These are phyloP conservation scores for Dryobotodes eremita DNA, from an alignment of 2,888 invertebrate species.

Conservation along the genomic window DNA sequence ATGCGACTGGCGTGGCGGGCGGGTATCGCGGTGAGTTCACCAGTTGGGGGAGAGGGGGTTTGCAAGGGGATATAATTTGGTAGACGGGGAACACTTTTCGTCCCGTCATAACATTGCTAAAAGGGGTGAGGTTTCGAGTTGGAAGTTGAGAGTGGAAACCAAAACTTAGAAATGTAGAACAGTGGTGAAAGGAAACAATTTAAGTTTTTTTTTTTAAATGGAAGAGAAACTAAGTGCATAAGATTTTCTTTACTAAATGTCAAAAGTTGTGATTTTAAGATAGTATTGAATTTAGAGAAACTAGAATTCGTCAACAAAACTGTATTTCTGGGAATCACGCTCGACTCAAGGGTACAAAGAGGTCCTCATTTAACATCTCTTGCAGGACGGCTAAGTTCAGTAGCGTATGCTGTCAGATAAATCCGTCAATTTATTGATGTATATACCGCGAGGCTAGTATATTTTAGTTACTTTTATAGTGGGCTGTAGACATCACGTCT, in stretches of 20 bases:
- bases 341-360: too few relatives aligned
- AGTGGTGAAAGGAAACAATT: not conserved
- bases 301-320: not conserved
- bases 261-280: not conserved
- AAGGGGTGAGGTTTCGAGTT: not conserved
- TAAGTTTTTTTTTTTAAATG: too few relatives aligned
- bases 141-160: not conserved
- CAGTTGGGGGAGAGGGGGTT: not conserved
- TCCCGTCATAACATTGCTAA: conserved; percentile 5
- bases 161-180: not conserved
- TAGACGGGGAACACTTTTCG: not conserved
- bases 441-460: too few relatives aligned
- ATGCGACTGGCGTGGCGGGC: conserved; percentile 5
- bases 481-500: too few relatives aligned
- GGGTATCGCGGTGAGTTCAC: too few relatives aligned
- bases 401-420: too few relatives aligned
- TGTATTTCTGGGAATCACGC: not conserved
- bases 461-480: too few relatives aligned
- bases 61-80: too few relatives aligned
- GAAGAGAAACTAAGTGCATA: not conserved
- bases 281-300: not conserved
- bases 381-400: too few relatives aligned
- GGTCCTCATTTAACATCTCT: too few relatives aligned
- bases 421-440: too few relatives aligned
- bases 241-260: not conserved